Percentiles rank a stretch among this genome's conserved stretches.
Evolutionary conservation across 2,888 invertebrate genomes (phyloP).

Genomic region (Cotesia congregata): DNA sequence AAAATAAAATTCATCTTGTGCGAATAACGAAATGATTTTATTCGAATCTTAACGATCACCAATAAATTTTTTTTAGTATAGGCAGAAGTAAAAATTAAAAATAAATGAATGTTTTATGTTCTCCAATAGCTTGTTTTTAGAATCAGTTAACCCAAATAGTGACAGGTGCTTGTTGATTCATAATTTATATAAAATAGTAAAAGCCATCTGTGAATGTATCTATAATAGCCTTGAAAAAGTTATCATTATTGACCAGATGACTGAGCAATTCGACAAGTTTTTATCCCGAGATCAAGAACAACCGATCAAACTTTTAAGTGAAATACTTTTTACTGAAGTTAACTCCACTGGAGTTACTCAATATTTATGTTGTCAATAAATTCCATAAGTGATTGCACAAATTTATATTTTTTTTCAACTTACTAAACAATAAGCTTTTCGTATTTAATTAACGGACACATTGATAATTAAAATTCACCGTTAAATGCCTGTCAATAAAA

Average conservation of each 20-base stretch:
- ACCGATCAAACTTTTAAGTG: not conserved
- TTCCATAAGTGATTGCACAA: constrained; percentile 15
- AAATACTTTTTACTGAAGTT: not conserved
- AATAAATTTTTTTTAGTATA: no score
- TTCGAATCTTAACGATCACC: no score
- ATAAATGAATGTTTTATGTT: not conserved
- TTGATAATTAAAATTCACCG: no score
- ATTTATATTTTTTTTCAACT: not conserved
- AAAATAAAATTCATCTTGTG: no score
- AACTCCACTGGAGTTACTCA: not conserved
- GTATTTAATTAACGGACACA: no score
- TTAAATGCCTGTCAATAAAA: not conserved
- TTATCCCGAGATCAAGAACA: not conserved
- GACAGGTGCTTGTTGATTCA: constrained; percentile 5
- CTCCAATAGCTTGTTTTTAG: constrained; percentile 5
- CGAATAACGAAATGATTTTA: no score
- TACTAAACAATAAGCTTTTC: no score
- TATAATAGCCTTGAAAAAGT: constrained; percentile 11
- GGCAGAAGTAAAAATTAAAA: not conserved
- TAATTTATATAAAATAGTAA: not conserved
- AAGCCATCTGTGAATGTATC: not conserved
- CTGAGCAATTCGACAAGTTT: not conserved
- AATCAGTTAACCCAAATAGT: not conserved
- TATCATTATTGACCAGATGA: constrained; percentile 14
- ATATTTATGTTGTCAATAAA: not conserved